Conservation (phyloP, 2,888 invertebrate species). For the Lucinisca nassula region DNA sequence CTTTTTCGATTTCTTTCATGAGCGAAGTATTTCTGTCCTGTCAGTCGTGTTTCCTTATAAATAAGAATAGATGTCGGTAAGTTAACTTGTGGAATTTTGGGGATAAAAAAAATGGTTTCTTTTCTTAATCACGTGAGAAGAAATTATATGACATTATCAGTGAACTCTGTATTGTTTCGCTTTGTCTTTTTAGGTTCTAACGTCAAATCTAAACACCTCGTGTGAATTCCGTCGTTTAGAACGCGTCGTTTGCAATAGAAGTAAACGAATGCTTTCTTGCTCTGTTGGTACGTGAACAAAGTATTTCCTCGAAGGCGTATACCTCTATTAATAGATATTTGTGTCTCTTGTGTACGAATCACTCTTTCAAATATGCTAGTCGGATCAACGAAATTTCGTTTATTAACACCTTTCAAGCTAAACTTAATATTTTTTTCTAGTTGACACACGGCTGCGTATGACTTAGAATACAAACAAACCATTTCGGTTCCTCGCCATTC, state of each 20-base stretch:
- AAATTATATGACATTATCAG: too few relatives aligned
- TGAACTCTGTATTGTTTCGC: too few relatives aligned
- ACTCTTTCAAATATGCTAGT: neutral
- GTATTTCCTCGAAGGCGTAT: neutral
- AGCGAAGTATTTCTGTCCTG: too few relatives aligned
- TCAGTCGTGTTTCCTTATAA: too few relatives aligned
- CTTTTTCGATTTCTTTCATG: too few relatives aligned
- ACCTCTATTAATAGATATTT: neutral
- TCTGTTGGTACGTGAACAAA: neutral
- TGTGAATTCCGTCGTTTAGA: neutral
- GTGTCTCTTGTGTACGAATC: neutral
- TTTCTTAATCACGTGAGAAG: too few relatives aligned
- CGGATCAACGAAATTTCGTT: neutral
- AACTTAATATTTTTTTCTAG: neutral
- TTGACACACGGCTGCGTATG: neutral
- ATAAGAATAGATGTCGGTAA: too few relatives aligned
- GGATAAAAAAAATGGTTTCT: too few relatives aligned
- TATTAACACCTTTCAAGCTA: neutral
- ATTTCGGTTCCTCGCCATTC: neutral
- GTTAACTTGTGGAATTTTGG: too few relatives aligned
- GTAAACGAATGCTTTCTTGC: slow-evolving; percentile 3
- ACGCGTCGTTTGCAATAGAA: slow-evolving; percentile 32
- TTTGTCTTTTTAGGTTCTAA: too few relatives aligned
- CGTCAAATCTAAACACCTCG: neutral
- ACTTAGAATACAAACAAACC: neutral